Evolutionary conservation across 2,888 invertebrate genomes (phyloP).

Genomic region (Chaitophorus viminalis): DNA sequence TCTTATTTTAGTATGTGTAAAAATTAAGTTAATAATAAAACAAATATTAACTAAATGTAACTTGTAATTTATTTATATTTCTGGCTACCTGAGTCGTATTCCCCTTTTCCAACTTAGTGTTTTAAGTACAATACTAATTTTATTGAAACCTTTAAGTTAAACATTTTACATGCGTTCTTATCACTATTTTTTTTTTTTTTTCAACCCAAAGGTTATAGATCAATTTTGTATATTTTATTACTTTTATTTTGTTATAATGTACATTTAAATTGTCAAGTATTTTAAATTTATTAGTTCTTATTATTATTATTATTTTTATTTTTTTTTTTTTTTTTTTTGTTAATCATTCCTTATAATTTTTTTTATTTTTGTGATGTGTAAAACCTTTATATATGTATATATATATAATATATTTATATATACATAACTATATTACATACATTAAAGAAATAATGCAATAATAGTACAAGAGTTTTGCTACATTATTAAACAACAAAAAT

Average conservation of each 20-base stretch:
- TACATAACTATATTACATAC: constrained; percentile 37
- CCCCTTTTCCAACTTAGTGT: constrained; percentile 20
- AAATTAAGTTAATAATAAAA: constrained; percentile 54
- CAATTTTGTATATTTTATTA: constrained; percentile 21
- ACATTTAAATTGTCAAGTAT: constrained; percentile 43
- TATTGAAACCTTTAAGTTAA: constrained; percentile 8
- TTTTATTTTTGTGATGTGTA: constrained; percentile 46
- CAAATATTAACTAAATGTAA: constrained; percentile 50
- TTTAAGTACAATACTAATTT: constrained; percentile 23
- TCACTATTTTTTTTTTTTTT: neutral
- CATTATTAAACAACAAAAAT: neutral
- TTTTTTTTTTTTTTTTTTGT: constrained; percentile 35
- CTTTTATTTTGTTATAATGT: constrained; percentile 31
- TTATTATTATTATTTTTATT: too few species aligned
- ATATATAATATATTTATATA: neutral
- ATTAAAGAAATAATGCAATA: constrained; percentile 59
- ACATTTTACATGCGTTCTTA: constrained; percentile 7
- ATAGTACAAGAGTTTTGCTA: constrained; percentile 11
- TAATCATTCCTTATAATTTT: constrained; percentile 30
- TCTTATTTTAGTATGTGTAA: constrained; percentile 49
- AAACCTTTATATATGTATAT: constrained; percentile 40
- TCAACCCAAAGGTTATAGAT: constrained; percentile 37
- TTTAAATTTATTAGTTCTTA: constrained; percentile 29
- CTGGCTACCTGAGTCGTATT: constrained; percentile 26
- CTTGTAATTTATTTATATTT: constrained; percentile 45